These are phyloP conservation scores for Papilio demoleus DNA, from an alignment of 2,888 invertebrate species.

Conservation along the genomic window DNA sequence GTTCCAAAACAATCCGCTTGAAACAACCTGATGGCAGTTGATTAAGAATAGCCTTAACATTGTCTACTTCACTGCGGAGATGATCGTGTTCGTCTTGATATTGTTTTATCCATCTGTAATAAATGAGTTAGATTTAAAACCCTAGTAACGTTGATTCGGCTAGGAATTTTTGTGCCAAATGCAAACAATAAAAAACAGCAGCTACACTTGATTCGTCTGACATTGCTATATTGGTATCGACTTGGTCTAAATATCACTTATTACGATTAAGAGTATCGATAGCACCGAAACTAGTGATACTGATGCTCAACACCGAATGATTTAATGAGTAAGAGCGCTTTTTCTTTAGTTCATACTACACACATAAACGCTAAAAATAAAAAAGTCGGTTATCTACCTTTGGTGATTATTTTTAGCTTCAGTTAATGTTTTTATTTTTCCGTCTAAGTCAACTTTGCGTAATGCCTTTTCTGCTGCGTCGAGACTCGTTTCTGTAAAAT, in stretches of 20 bases:
- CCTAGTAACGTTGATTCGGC: not conserved
- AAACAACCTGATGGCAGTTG: slow-evolving; percentile 92
- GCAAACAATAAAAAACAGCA: not conserved
- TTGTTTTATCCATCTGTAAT: slow-evolving; percentile 87
- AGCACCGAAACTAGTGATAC: too few species aligned
- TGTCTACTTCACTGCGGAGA: slow-evolving; percentile 90
- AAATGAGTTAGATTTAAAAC: not conserved
- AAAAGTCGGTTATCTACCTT: slow-evolving; percentile 55
- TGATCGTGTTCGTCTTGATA: slow-evolving; percentile 90
- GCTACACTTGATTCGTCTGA: too few species aligned
- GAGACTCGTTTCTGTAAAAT: slow-evolving; percentile 84
- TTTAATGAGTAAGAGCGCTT: slow-evolving; percentile 3
- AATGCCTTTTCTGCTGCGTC: slow-evolving; percentile 88
- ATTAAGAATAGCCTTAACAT: slow-evolving; percentile 91
- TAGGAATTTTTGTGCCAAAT: not conserved
- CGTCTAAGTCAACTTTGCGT: slow-evolving; percentile 88
- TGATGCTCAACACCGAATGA: not conserved
- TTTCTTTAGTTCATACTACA: not conserved
- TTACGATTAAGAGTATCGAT: too few species aligned
- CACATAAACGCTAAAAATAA: not conserved
- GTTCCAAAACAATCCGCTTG: slow-evolving; percentile 90
- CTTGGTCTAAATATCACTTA: too few species aligned
- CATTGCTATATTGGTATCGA: too few species aligned
- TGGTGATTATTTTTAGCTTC: slow-evolving; percentile 88
- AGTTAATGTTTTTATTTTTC: slow-evolving; percentile 88